Conservation (phyloP, 2,888 invertebrate genomes). For the Augiades crinisus region DNA sequence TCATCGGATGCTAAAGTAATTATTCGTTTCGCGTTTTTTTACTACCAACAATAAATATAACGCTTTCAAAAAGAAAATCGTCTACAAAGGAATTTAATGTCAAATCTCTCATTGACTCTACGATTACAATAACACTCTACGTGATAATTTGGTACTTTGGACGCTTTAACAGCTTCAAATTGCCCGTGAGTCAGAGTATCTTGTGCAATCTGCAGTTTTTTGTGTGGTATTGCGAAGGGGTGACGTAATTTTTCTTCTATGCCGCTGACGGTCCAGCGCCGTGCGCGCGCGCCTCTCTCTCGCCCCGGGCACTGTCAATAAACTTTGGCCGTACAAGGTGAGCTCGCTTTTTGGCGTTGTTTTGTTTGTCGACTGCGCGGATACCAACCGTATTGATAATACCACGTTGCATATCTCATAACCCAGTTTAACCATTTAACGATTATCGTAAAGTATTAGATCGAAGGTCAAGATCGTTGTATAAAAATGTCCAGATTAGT, state of each 20-base stretch:
- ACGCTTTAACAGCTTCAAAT: neutral
- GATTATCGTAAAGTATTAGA: conserved; percentile 32
- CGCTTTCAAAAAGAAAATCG: too few species aligned
- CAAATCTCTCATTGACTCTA: too few species aligned
- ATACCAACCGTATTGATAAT: conserved; percentile 20
- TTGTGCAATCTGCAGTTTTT: conserved; percentile 56
- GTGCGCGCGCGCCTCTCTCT: conserved; percentile 44
- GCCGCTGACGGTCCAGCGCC: conserved; percentile 50
- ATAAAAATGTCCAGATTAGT: conserved; percentile 52
- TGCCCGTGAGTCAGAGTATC: conserved; percentile 46
- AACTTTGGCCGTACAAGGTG: conserved; percentile 72
- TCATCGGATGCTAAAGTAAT: too few species aligned
- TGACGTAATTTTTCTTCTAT: conserved; percentile 64
- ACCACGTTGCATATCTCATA: conserved; percentile 5
- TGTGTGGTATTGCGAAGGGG: conserved; percentile 48
- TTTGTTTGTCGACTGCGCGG: conserved; percentile 44
- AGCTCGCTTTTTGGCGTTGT: conserved; percentile 53
- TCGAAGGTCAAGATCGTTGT: conserved; percentile 57
- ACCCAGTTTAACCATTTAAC: conserved; percentile 34
- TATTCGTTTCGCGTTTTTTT: too few species aligned
- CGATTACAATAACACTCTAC: neutral
- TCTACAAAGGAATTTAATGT: too few species aligned
- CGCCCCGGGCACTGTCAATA: conserved; percentile 75
- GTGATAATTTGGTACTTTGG: neutral
- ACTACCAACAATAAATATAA: too few species aligned